Evolutionary conservation across 2,888 invertebrate genomes (phyloP), one percentile per base, ranked within the genome.

Genomic region (Sceliomorpha sp.): DNA sequence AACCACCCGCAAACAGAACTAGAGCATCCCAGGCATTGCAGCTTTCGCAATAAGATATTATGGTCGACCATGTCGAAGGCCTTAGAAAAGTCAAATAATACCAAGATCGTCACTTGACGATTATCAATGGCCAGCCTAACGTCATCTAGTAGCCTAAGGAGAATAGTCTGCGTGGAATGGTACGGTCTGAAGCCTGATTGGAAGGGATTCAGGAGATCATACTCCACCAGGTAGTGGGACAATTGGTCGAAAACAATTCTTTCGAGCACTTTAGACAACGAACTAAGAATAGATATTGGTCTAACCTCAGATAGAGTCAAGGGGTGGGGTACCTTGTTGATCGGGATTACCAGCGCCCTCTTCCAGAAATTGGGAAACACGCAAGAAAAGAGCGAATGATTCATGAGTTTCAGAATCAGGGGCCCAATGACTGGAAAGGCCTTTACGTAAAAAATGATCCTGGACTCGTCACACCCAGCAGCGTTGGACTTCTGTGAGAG

Each of bases 181-280:
- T n/a, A 12, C 1, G 6, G 14, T 0, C 48, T 5, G 14, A 55
- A 63, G 1, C 64, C 64, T 1, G 55, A 14, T 29, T 64, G 50
- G 14, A 17, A 12, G 0, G 32, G 20, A 50, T 62, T 36, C 9
- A 59, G 8, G 0, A 69, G 20, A 12, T 44, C 2, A 27, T 31
- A 7, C 1, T 29, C 3, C 1, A 48, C 12, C 0, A 67, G 0
- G 12, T 44, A 67, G 0, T 2, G 0, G 0, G 8, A n/a, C 1
- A 73, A 2, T 20, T 73, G 73, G 12, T 48, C 47, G 15, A 27
- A 36, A 0, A 67, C 59, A 0, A 70, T 5, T 7, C 44, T 31
- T 10, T 70, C 69, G 1, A 73, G 36, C 0, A 64, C 34, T 26
- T 73, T 70, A 1, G 73, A 70, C 1, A 64, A 9, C 1, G 45